Base-by-base conservation (phyloP, 2,797 vertebrate genomes). In the Sebastes nivosus region DNA sequence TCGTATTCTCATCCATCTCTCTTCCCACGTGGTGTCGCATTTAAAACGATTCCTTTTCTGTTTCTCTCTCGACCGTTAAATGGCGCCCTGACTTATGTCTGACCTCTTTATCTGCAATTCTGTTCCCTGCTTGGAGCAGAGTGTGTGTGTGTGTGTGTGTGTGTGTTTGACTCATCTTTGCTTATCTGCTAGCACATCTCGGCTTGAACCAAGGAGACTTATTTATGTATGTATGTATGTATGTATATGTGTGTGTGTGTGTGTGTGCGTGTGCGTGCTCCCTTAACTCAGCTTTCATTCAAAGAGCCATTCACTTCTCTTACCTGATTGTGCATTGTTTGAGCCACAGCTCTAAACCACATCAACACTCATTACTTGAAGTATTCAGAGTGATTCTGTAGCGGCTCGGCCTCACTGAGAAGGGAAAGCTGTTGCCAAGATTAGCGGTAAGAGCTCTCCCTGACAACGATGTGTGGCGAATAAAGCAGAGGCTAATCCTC, bases 401-500 rank as follows among this genome's bases (percentile, higher is more conserved):
- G 60, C 30, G 52, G 68, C 70, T 89, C n/a, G 63, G 65, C 52
- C 65, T 67, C 57, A 29, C 64, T 69, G 78, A 84, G 72, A 68
- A 29, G 78, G 78, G 46, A 86, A 79, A 72, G 58, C 69, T 54
- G 71, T 63, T 73, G 78, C 78, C 89, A 88, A 88, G 84, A 91
- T 88, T 89, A 88, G 80, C 9, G 50, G 75, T 77, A 34, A 86
- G 77, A 78, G 80, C 77, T 83, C 83, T 81, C 87, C 61, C 27
- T 75, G 76, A 80, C 69, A 71, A 67, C 58, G 42, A 79, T 87
- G 79, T 89, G 86, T 83, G 72, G 67, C 66, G 80, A 89, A 91
- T 88, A 88, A 88, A 87, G 83, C 83, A 70, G 82, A 84, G 65
- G 83, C 85, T 93, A 93, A 93, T 94, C 92, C 92, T 81, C 50